Conservation (phyloP, 2,113 vertebrate genomes). For the Donacobius atricapilla region DNA sequence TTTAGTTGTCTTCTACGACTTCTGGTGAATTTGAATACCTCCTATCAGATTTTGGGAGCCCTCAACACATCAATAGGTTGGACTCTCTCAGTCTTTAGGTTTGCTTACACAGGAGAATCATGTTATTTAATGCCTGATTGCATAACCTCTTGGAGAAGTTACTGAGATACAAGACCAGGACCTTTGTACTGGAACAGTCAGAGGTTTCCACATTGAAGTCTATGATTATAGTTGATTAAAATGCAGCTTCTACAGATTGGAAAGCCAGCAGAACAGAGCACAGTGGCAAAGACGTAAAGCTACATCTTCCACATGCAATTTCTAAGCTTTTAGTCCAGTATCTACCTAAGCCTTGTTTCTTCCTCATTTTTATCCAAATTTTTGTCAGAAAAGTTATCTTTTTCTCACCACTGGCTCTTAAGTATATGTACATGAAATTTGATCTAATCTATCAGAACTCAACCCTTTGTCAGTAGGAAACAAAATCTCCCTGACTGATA, state of each 20-base stretch:
- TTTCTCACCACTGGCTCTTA: background rate
- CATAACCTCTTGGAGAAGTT: background rate
- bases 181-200: background rate
- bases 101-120: background rate
- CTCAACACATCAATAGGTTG: background rate
- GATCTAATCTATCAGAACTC: background rate
- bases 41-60: background rate
- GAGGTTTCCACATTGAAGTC: background rate
- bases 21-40: background rate
- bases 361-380: background rate
- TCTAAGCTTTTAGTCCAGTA: background rate
- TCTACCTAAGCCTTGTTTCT: background rate
- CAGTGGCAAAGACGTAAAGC: background rate
- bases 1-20: background rate
- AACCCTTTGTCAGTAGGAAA: background rate
- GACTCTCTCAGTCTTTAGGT: background rate
- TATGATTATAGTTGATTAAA: background rate
- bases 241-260: background rate
- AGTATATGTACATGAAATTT: background rate
- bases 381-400: background rate
- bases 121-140: background rate
- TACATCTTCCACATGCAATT: fast-evolving
- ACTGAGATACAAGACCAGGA: background rate
- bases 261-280: background rate
- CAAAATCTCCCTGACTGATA: background rate